Conservation (phyloP, 2,113 vertebrate species). For the Terrapene triunguis region DNA sequence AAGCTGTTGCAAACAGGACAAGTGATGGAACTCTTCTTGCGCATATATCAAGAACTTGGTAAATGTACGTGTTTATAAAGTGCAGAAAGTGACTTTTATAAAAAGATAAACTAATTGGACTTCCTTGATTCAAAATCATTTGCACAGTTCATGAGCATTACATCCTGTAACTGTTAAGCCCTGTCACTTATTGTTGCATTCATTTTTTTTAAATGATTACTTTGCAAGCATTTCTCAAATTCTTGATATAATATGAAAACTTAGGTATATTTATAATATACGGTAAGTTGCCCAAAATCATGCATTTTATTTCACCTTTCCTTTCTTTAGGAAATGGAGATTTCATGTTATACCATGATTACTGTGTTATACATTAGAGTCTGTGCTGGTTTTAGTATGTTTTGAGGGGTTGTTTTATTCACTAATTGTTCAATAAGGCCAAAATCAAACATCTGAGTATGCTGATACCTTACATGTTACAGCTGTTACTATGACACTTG, state of each 20-base stretch:
- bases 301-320: conserved; percentile 74
- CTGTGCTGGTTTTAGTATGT: background rate
- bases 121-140: conserved; percentile 2
- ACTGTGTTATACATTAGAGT: conserved; percentile 69
- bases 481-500: background rate
- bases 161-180: background rate
- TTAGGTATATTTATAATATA: conserved; percentile 65
- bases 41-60: conserved; percentile 78
- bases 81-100: conserved; percentile 8
- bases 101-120: conserved; percentile 24
- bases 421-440: background rate
- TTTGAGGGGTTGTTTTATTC: background rate
- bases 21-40: conserved; percentile 80
- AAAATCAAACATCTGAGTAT: background rate
- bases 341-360: conserved; percentile 78
- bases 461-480: background rate
- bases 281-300: conserved; percentile 81
- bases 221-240: conserved; percentile 76
- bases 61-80: conserved; percentile 56
- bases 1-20: conserved; percentile 87
- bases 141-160: background rate
- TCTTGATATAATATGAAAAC: conserved; percentile 74
- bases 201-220: conserved; percentile 37
- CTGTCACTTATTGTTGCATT: background rate
- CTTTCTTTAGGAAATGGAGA: conserved; percentile 80